Base-by-base conservation (phyloP, 2,888 invertebrate genomes). In the Lochmaea crataegi region DNA sequence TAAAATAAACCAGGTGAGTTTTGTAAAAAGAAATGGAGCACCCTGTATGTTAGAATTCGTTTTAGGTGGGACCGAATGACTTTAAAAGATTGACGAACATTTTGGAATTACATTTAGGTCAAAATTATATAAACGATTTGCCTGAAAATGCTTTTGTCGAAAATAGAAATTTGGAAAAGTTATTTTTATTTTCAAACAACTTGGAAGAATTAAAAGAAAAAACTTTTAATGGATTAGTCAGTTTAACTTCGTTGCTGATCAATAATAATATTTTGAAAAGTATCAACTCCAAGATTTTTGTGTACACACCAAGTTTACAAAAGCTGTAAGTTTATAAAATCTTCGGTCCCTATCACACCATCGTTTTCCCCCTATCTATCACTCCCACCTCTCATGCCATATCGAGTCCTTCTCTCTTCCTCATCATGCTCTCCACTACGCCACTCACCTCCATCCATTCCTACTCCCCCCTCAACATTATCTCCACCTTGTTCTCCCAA, bases 301-400 rank as follows among this genome's bases (percentile, higher is more conserved):
- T 88, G 10, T 89, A 89, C 53, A 88, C 92, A 65, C 91, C 90
- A 65, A 92, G 90, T 83, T 86, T 95, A 2, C 90, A 90, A 57
- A 93, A 93, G 81, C 82, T 94, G 94, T 94, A 87, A 91, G 91
- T 89, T n/a, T n/a, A n/a, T n/a, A n/a, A n/a, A n/a, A n/a, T n/a
- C n/a, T n/a, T n/a, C n/a, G n/a, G n/a, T n/a, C n/a, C n/a, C n/a
- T n/a, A n/a, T n/a, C n/a, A n/a, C n/a, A n/a, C n/a, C n/a, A n/a
- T n/a, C n/a, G n/a, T n/a, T n/a, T n/a, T n/a, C n/a, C n/a, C n/a
- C n/a, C n/a, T n/a, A n/a, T n/a, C n/a, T n/a, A n/a, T n/a, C n/a
- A n/a, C n/a, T n/a, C n/a, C n/a, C n/a, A n/a, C n/a, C n/a, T n/a
- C n/a, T n/a, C n/a, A n/a, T n/a, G n/a, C n/a, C n/a, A n/a, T n/a